Percentiles rank a stretch among this genome's conserved stretches.
phyloP scores from a whole-genome alignment of 1,140 invertebrate genomes.

The Scaptomyza graminum region DNA sequence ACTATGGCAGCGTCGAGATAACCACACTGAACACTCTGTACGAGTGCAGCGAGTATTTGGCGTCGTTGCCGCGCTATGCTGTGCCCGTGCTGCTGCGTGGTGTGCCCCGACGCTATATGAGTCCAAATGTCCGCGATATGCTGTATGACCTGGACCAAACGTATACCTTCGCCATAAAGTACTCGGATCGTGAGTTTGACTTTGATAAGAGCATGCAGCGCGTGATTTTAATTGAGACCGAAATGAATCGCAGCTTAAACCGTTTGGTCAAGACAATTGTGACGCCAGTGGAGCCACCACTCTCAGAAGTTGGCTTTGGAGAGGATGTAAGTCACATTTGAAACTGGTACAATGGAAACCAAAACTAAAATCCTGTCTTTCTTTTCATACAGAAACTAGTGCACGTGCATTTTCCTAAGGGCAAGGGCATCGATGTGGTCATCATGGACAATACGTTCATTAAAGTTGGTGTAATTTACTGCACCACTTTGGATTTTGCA shows the following conservation, averaged over 20 bases:
- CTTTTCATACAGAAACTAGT: constrained; percentile 50
- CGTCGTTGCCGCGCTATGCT: constrained; percentile 49
- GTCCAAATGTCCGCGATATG: constrained; percentile 49
- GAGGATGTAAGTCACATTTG: constrained; percentile 46
- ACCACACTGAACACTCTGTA: constrained; percentile 46
- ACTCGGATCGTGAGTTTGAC: constrained; percentile 43
- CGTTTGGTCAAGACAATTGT: constrained; percentile 52
- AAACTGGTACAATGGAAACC: too few species aligned
- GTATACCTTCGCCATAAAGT: constrained; percentile 55
- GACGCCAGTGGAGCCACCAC: constrained; percentile 46
- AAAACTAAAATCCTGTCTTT: too few species aligned
- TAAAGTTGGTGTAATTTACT: constrained; percentile 61
- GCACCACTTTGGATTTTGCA: constrained; percentile 50
- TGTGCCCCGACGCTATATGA: constrained; percentile 51
- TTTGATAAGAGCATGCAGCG: constrained; percentile 42
- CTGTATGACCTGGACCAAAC: constrained; percentile 49
- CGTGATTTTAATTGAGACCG: constrained; percentile 49
- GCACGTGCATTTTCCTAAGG: constrained; percentile 48
- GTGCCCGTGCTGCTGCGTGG: constrained; percentile 64
- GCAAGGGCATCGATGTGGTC: constrained; percentile 57
- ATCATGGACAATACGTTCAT: constrained; percentile 72
- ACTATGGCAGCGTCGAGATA: constrained; percentile 71
- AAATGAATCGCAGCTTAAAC: constrained; percentile 61
- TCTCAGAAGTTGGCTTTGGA: constrained; percentile 21
- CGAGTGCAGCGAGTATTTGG: constrained; percentile 45